Base-by-base conservation (phyloP, 1,140 invertebrate genomes). In the Sycophaga agraensis region DNA sequence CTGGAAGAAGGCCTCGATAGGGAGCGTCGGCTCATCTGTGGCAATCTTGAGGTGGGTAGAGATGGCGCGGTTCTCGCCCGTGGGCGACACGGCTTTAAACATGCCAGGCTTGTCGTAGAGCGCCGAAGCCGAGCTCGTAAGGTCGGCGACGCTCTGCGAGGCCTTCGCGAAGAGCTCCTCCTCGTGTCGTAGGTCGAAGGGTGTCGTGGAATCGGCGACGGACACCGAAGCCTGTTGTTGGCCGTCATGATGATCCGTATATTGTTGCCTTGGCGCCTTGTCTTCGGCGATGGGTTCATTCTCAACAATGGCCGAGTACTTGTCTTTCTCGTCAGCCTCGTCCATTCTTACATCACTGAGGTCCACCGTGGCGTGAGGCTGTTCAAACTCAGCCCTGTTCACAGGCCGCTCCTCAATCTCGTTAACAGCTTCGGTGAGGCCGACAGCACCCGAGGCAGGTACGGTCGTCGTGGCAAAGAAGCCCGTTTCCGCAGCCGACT, bases 1-100 rank as follows among this genome's bases (percentile, higher is more conserved):
- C 22, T 82, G 81, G 59, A 84, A 84, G 67, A 84, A 84, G 0
- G 82, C 82, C 68, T 84, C 82, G 43, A 83, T 81, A 0, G 82
- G 82, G 8, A 83, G 59, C n/a, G 82, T 81, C 0, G 82, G 79
- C 57, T 82, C 79, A n/a, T 83, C 82, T 0, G 81, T 80, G 4
- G 74, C 71, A 14, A 82, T 74, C 53, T 76, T 75, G 21, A 82
- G 76, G 49, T 78, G 73, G 0, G 71, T 59, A 19, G 74, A 66
- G 0, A 73, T 70, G 4, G 71, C 59, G 4, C 70, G 70, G 58
- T 70, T 76, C 19, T 77, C 75, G 16, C 66, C 60, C 0, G 63
- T 55, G 0, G 77, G 72, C 1, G 78, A 77, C 1, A 81, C 71
- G 0, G 77, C 73, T 61, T 82, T 82, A 65, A 81, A 80, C 67